Percentiles rank a stretch among this genome's conserved stretches.
These are phyloP conservation scores for Elgonia sp. DNA, from an alignment of 2,888 invertebrate genomes.

Conservation along the genomic window DNA sequence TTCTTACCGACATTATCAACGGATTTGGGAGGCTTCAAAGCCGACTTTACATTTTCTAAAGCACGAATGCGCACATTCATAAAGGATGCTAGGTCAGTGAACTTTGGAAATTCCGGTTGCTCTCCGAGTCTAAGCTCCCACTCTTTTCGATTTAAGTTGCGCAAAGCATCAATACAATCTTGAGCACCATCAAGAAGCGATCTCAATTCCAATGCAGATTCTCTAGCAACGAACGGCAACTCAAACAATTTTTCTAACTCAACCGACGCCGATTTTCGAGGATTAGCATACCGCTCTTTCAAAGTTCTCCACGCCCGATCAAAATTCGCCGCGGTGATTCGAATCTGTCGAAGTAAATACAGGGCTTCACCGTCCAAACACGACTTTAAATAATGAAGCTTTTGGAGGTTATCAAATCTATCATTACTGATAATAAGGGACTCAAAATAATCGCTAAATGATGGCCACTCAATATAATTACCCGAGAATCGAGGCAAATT, in stretches of 20 bases:
- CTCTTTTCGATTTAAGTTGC: not conserved
- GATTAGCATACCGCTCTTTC: not conserved
- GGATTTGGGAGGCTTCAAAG: not conserved
- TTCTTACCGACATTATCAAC: not conserved
- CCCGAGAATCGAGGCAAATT: not conserved
- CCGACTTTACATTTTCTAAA: not conserved
- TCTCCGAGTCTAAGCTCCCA: not conserved
- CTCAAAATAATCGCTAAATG: not conserved
- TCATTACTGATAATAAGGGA: not conserved
- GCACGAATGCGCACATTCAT: constrained; percentile 28
- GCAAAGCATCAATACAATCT: not conserved
- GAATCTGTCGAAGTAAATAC: not conserved
- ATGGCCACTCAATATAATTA: not conserved
- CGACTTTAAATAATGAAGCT: not conserved
- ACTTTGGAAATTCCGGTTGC: not conserved
- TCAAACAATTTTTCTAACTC: not conserved
- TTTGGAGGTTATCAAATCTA: not conserved
- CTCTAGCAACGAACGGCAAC: not conserved
- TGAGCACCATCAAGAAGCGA: not conserved
- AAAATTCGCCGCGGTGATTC: not conserved
- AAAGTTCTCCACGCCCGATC: not conserved
- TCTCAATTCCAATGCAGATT: not conserved
- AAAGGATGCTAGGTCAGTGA: not conserved
- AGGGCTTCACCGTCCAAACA: not conserved
- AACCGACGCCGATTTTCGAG: not conserved